Percentiles rank a stretch among this genome's conserved stretches.
These are phyloP conservation scores for Dermolepida albohirtum DNA, from an alignment of 2,888 invertebrate species.

Conservation along the genomic window DNA sequence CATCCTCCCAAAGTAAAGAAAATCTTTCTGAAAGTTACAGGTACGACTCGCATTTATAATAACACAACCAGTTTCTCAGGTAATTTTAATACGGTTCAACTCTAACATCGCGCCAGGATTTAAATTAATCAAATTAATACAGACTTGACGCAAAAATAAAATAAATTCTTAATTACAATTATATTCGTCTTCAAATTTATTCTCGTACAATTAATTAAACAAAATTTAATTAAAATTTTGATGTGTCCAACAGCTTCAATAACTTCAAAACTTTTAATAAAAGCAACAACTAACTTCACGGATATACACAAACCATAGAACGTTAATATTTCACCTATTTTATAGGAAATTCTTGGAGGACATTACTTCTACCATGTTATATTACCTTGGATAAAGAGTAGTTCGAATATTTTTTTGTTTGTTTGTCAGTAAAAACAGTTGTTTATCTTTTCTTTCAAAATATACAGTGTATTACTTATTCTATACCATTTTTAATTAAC, in stretches of 20 bases:
- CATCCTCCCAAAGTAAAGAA: conserved; percentile 73
- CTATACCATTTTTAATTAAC: too few species aligned
- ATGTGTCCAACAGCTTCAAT: not conserved
- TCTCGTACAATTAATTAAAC: conserved; percentile 16
- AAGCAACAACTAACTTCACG: too few species aligned
- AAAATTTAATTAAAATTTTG: conserved; percentile 21
- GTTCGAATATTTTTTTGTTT: too few species aligned
- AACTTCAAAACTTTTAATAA: too few species aligned
- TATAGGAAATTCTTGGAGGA: too few species aligned
- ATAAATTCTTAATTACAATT: conserved; percentile 2
- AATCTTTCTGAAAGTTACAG: conserved; percentile 70
- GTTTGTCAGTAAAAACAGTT: too few species aligned
- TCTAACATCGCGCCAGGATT: not conserved
- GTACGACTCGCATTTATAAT: conserved; percentile 49
- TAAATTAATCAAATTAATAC: conserved; percentile 24
- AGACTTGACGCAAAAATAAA: not conserved
- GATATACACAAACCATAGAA: too few species aligned
- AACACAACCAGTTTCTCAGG: not conserved
- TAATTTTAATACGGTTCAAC: not conserved
- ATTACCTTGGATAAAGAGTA: too few species aligned
- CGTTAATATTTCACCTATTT: too few species aligned
- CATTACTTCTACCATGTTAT: too few species aligned
- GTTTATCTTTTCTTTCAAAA: too few species aligned
- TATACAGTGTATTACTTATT: too few species aligned
- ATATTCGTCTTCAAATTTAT: conserved; percentile 1